Evolutionary conservation across 2,888 invertebrate species (phyloP), one percentile per base, ranked within the genome.

Genomic region (Athetis lepigone): DNA sequence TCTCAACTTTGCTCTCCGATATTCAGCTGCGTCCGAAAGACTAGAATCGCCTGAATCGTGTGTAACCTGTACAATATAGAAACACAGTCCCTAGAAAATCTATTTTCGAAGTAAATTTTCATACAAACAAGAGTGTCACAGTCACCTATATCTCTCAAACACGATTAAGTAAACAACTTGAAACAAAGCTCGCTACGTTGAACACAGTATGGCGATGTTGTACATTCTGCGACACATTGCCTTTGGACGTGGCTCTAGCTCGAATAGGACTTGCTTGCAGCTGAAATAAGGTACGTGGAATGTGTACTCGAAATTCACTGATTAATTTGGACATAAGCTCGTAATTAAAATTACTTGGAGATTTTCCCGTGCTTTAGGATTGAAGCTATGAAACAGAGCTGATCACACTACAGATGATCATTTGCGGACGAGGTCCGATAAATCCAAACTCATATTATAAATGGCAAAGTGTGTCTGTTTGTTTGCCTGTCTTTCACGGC

Each of bases 111-210:
- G 72, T 55, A 72, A 66, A 60, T 60, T 72, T 72, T 72, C 37
- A 57, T 66, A 54, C 52, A 56, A 56, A 60, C 40, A 39, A 13
- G n/a, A 21, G 43, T 72, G 72, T 66, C 54, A 70, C 58, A 70
- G 37, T 51, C 40, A 49, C 66, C 60, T 49, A 72, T 54, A 45
- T 59, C 27, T 60, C 55, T 37, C 51, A 43, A 52, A 60, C 51
- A 43, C 60, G 66, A 72, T 71, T 66, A 67, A 49, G 67, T 59
- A 60, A 64, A 72, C 60, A 71, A 66, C 59, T 71, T 29, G 50
- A 29, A 47, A 59, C 55, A 56, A 46, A 29, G 18, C n/a, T 40
- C 23, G 47, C 42, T 50, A 54, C 55, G 47, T 36, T 52, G 51
- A 51, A 55, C 29, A 70, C 55, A 58, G 45, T 57, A 40, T 40